Percentiles rank a stretch among this genome's conserved stretches.
These are phyloP conservation scores for Rhodinocichla rosea DNA, from an alignment of 2,113 vertebrate species.

Conservation along the genomic window DNA sequence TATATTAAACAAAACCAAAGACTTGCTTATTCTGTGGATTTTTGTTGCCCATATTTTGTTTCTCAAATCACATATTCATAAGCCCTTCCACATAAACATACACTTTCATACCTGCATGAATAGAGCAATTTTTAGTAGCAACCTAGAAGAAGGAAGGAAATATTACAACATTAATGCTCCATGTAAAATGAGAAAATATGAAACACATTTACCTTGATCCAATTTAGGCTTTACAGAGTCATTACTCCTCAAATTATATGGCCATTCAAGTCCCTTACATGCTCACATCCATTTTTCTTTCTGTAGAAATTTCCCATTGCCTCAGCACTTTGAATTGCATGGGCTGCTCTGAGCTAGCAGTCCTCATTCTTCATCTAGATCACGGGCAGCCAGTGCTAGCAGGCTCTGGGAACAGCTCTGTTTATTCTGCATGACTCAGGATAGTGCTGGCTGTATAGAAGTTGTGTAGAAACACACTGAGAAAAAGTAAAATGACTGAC, in stretches of 20 bases:
- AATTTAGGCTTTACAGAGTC: constrained; percentile 35
- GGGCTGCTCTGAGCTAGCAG: constrained; percentile 42
- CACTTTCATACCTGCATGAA: neutral
- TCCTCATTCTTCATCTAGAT: neutral
- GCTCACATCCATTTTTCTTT: constrained; percentile 2
- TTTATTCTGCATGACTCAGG: neutral
- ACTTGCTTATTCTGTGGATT: neutral
- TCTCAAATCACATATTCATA: neutral
- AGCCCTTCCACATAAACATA: neutral
- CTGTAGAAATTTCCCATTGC: constrained; percentile 26
- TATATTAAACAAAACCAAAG: neutral
- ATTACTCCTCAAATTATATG: constrained; percentile 36
- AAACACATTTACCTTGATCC: constrained; percentile 66
- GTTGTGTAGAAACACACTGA: neutral
- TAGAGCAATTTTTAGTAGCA: neutral
- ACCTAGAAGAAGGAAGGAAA: neutral
- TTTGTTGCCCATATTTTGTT: neutral
- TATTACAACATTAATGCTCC: neutral
- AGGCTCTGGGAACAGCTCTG: neutral
- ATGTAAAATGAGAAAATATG: neutral
- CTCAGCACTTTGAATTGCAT: constrained; percentile 42
- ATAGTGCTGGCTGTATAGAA: neutral
- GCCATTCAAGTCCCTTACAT: constrained; percentile 4
- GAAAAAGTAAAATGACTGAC: neutral
- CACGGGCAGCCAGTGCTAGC: neutral